These are phyloP conservation scores for Vulpes lagopus DNA, from an alignment of 2,113 vertebrate species.

Conservation along the genomic window DNA sequence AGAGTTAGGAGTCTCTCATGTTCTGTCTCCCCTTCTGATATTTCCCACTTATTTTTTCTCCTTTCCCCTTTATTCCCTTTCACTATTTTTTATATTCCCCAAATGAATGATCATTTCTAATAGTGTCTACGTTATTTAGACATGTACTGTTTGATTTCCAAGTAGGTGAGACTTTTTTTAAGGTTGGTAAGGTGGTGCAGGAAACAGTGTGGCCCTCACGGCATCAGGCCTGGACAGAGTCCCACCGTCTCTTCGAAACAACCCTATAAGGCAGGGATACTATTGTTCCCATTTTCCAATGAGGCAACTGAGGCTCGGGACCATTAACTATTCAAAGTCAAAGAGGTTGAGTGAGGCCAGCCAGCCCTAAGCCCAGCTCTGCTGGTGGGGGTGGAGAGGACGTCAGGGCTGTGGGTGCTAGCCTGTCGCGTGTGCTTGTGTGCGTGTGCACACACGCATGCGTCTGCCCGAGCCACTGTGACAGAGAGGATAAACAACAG, in stretches of 20 bases:
- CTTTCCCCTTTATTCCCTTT: no score
- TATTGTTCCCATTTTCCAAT: rapidly evolving
- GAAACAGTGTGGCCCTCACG: rapidly evolving
- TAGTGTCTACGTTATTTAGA: neutral
- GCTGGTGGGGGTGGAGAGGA: neutral
- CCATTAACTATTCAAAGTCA: neutral
- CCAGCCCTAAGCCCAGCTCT: neutral
- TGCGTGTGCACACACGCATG: rapidly evolving
- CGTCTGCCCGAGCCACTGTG: neutral
- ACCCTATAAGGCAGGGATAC: rapidly evolving
- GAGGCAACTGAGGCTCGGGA: neutral
- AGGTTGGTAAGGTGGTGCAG: rapidly evolving
- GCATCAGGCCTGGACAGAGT: no score
- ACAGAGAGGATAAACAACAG: no score
- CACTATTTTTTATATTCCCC: no score
- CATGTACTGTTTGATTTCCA: neutral
- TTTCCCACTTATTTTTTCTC: no score
- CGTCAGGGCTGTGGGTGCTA: neutral
- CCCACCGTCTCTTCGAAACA: neutral
- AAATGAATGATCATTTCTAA: neutral
- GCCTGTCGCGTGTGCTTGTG: neutral
- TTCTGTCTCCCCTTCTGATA: no score
- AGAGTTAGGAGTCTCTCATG: no score
- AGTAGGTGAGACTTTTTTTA: neutral
- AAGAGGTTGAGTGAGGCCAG: rapidly evolving